A percentile compares a stretch with the other conserved stretches of the same genome.
Conservation (phyloP, 2,888 invertebrate genomes). For the Orthonychiurus folsomi region DNA sequence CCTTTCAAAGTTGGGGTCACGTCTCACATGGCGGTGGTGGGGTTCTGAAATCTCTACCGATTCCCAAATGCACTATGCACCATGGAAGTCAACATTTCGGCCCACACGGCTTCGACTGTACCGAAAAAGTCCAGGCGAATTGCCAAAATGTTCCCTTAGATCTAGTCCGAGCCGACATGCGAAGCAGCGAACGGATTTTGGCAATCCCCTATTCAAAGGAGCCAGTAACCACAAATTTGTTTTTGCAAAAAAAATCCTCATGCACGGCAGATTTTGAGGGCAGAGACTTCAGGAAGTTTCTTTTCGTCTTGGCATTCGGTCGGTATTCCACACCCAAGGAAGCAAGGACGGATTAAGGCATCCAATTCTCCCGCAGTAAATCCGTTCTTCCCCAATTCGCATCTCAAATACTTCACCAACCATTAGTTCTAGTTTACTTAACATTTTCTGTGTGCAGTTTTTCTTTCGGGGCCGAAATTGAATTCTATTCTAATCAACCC, state of each 20-base stretch:
- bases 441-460: no score
- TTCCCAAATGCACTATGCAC: no score
- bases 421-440: conserved; percentile 7
- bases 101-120: neutral
- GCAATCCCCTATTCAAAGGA: neutral
- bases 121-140: neutral
- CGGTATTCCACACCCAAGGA: neutral
- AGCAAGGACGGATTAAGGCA: neutral
- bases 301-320: neutral
- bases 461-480: no score
- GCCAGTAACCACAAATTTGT: neutral
- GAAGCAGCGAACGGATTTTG: neutral
- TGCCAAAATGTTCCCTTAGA: neutral
- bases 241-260: neutral
- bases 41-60: no score
- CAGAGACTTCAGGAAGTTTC: neutral
- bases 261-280: neutral
- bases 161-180: neutral
- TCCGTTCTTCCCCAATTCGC: no score
- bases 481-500: no score
- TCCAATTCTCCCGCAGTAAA: no score
- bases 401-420: neutral
- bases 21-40: no score
- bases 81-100: no score
- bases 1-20: no score